These are phyloP conservation scores for Eolophus roseicapilla DNA, from an alignment of 2,113 vertebrate genomes.

Conservation along the genomic window DNA sequence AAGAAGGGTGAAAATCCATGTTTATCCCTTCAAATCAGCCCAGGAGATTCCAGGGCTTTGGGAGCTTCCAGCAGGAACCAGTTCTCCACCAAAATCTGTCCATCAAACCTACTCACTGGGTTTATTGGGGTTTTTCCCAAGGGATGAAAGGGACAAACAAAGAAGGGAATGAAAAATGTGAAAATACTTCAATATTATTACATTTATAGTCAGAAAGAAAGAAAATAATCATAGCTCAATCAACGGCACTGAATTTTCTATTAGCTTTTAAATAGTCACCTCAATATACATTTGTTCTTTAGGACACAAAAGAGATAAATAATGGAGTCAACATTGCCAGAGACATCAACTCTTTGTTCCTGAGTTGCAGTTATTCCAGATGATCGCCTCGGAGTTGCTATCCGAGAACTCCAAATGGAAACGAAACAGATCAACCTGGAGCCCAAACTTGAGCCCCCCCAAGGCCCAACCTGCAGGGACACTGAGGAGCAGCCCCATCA, in stretches of 20 bases:
- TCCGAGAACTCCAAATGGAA: neutral
- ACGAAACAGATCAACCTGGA: neutral
- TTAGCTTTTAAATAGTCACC: slow-evolving; percentile 50
- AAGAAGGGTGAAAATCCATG: neutral
- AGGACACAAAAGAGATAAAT: slow-evolving; percentile 30
- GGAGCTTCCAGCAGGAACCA: neutral
- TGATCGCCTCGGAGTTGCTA: neutral
- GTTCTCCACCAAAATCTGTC: neutral
- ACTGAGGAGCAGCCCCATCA: neutral
- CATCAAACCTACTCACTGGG: neutral
- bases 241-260: slow-evolving; percentile 11
- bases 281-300: slow-evolving; percentile 45
- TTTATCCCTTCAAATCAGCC: neutral
- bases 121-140: slow-evolving; percentile 24
- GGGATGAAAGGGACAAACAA: neutral
- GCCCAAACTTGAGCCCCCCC: neutral
- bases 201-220: slow-evolving; percentile 12
- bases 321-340: neutral
- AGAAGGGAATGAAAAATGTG: neutral
- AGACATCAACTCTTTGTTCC: slow-evolving; percentile 33
- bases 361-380: slow-evolving; percentile 33
- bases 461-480: neutral
- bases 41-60: neutral
- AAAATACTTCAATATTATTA: slow-evolving; percentile 50
- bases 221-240: neutral